Conservation (phyloP, 1,140 invertebrate genomes). For the Drosophila obscura region DNA sequence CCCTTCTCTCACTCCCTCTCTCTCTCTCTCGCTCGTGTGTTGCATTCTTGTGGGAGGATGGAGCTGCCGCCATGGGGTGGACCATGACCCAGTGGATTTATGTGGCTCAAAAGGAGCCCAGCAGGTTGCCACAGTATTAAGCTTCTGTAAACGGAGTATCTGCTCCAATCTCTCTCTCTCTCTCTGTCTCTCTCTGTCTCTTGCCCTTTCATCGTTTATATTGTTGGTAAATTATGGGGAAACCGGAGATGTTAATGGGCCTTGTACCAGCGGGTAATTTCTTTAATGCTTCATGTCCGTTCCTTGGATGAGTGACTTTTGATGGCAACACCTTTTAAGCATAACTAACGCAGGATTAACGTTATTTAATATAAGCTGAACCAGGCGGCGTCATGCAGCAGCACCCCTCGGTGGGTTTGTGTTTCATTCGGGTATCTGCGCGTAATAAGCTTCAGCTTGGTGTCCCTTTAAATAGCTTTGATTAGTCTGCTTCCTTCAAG, state of each 20-base stretch:
- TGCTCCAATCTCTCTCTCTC: background rate
- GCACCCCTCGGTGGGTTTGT: too few relatives aligned
- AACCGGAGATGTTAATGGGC: constrained; percentile 11
- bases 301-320: too few relatives aligned
- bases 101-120: constrained; percentile 6
- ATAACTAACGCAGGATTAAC: too few relatives aligned
- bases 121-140: constrained; percentile 31
- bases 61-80: background rate
- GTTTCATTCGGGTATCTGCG: too few relatives aligned
- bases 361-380: too few relatives aligned
- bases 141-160: constrained; percentile 23
- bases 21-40: background rate
- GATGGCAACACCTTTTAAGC: too few relatives aligned
- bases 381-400: background rate
- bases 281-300: too few relatives aligned
- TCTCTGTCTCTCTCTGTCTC: background rate
- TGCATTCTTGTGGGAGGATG: constrained; percentile 18
- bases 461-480: too few relatives aligned
- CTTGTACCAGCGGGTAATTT: too few relatives aligned
- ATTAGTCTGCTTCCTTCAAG: too few relatives aligned
- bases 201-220: constrained; percentile 17
- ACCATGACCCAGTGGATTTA: constrained; percentile 21
- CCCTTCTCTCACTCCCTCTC: background rate
- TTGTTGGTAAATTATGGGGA: constrained; percentile 35
- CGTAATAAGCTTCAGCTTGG: too few relatives aligned